Evolutionary conservation across 30 jellyfish, hydroid and myxozoan genomes (phyloP), one percentile per base, ranked within the genome.

Genomic region (Aurelia sp.): DNA sequence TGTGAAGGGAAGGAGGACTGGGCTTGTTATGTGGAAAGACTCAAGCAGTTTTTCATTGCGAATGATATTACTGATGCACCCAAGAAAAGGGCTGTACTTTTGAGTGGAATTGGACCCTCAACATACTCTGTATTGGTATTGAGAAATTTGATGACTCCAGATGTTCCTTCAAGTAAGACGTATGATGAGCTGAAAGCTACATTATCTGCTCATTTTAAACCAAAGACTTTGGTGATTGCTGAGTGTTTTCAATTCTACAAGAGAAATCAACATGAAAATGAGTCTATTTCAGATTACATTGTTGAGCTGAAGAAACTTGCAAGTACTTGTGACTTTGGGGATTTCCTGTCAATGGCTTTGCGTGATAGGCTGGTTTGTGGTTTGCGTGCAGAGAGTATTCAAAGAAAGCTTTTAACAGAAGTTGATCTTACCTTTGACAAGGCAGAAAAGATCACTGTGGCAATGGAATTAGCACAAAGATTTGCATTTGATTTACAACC

Each of bases 21-120:
- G 69, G 85, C 85, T 48, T 73, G 85, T 52, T 57, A 19, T 77
- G 88, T 63, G 76, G 88, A 77, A 77, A 58, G 88, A 31, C 88
- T 77, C 65, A 80, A 77, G 35, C 78, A 77, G 47, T 80, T 80
- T 63, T 77, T 80, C 81, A 66, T 51, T 62, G 82, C 90, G 11
- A 80, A 80, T 4, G 72, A 40, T 47, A 80, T 80, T 63, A 47
- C 83, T 5, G 82, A 80, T 47, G 90, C 76, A 58, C 63, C 76
- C 70, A 24, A 58, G 66, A 77, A 77, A 63, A 8, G 51, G 66
- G 72, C 76, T 63, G 72, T 77, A 35, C 47, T 80, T 61, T 65
- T 65, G 70, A 44, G 52, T 47, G 64, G 72, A 80, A 65, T 65
- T 48, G 71, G 90, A 52, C 90, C 90, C 24, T 64, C 21, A 47